phyloP scores from a whole-genome alignment of 2,113 vertebrate species.

The Macrotus californicus region DNA sequence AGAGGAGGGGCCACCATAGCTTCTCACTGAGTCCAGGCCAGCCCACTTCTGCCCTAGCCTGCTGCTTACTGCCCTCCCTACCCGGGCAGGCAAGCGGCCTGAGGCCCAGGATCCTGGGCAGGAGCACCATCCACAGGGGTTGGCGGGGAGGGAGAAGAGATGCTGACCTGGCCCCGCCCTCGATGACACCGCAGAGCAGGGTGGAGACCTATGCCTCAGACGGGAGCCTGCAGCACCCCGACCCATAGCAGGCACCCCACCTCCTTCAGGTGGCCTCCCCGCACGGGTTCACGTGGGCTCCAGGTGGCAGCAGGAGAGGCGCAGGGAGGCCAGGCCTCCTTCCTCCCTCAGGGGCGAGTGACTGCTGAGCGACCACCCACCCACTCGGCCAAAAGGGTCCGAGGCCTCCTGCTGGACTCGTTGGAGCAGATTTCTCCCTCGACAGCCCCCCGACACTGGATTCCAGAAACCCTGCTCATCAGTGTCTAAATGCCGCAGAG shows the following conservation, averaged over 20 bases:
- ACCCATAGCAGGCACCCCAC: too few relatives aligned
- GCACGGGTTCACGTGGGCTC: not conserved
- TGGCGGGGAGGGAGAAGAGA: not conserved
- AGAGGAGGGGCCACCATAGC: not conserved
- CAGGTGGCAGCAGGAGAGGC: not conserved
- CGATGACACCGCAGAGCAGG: not conserved
- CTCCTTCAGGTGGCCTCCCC: too few relatives aligned
- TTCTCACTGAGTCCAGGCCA: not conserved
- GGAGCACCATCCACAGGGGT: fast-evolving
- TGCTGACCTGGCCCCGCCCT: too few relatives aligned
- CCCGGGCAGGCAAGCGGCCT: fast-evolving
- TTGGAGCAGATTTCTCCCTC: not conserved
- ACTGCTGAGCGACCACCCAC: too few relatives aligned
- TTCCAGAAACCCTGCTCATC: not conserved
- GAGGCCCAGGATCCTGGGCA: not conserved
- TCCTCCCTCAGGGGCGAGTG: not conserved
- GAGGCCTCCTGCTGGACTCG: fast-evolving
- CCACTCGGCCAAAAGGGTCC: too few relatives aligned
- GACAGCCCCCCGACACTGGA: fast-evolving
- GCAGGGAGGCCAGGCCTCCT: not conserved
- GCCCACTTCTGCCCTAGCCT: fast-evolving
- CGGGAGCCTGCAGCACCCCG: not conserved
- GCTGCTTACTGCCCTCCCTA: fast-evolving
- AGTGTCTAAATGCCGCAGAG: too few relatives aligned
- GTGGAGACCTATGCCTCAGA: not conserved